A percentile compares a stretch with the other conserved stretches of the same genome.
phyloP scores from a whole-genome alignment of 2,888 invertebrate species.

The Agonopterix alstromeriana region DNA sequence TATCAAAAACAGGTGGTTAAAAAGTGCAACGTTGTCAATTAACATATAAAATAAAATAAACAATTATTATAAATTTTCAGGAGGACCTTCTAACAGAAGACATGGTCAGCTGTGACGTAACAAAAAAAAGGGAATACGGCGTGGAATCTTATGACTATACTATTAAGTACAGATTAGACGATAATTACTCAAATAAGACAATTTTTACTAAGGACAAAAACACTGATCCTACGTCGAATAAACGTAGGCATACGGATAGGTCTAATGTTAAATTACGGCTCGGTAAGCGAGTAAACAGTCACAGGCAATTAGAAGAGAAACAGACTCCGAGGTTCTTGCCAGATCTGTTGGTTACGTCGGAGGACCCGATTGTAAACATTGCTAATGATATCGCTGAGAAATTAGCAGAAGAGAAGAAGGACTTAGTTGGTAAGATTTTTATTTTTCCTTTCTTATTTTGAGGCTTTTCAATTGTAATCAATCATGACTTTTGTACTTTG shows the following conservation, averaged over 20 bases:
- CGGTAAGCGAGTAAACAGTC: conserved; percentile 63
- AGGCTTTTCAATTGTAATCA: no score
- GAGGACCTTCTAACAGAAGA: conserved; percentile 88
- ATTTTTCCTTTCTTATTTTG: no score
- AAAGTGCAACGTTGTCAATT: no score
- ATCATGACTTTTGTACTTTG: no score
- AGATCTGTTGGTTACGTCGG: conserved; percentile 71
- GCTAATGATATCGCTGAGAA: conserved; percentile 85
- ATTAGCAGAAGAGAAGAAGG: conserved; percentile 83
- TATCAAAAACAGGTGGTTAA: no score
- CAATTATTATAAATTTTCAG: conserved; percentile 58
- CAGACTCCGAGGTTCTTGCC: conserved; percentile 76
- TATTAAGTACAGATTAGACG: conserved; percentile 78
- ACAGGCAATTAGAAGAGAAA: conserved; percentile 62
- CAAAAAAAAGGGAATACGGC: conserved; percentile 79
- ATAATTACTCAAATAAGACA: conserved; percentile 55
- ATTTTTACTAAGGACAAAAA: conserved; percentile 43
- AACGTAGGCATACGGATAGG: conserved; percentile 77
- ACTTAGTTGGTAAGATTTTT: conserved; percentile 79
- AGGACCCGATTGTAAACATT: conserved; percentile 76
- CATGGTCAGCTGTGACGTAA: conserved; percentile 86
- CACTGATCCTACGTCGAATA: conserved; percentile 55
- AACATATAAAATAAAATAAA: no score
- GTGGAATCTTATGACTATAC: conserved; percentile 88
- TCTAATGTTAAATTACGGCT: conserved; percentile 75